A percentile compares a stretch with the other conserved stretches of the same genome.
Conservation (phyloP, 2,113 vertebrate genomes). For the Trachemys scripta region DNA sequence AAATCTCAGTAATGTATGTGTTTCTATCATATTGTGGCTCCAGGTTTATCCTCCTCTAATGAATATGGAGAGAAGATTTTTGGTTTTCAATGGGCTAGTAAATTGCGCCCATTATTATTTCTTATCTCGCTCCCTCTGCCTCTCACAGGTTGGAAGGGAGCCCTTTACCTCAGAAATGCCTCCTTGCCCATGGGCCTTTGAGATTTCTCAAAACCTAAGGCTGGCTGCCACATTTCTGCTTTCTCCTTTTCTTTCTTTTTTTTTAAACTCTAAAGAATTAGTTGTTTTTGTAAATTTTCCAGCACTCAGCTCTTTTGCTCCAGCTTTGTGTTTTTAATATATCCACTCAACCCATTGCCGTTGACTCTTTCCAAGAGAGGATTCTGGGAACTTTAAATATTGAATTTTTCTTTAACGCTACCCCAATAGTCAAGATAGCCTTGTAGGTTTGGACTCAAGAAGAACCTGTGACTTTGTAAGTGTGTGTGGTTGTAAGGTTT, state of each 20-base stretch:
- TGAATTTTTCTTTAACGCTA: slow-evolving; percentile 34
- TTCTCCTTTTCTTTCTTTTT: not conserved
- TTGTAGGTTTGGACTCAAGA: not conserved
- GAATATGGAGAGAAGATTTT: slow-evolving; percentile 56
- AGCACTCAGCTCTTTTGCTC: slow-evolving; percentile 30
- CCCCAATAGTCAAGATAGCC: not conserved
- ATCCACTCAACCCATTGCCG: slow-evolving; percentile 22
- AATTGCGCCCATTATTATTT: slow-evolving; percentile 59
- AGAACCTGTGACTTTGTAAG: not conserved
- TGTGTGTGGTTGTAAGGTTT: not conserved
- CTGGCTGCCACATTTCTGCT: slow-evolving; percentile 44
- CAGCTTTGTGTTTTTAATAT: slow-evolving; percentile 37
- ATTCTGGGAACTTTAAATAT: not conserved
- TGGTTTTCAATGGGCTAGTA: slow-evolving; percentile 19
- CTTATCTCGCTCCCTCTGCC: slow-evolving; percentile 62
- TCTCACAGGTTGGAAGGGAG: slow-evolving; percentile 50
- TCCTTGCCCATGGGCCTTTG: slow-evolving; percentile 33
- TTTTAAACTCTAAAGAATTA: slow-evolving; percentile 28
- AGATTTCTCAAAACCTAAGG: slow-evolving; percentile 27
- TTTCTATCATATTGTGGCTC: not conserved
- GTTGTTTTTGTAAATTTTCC: not conserved
- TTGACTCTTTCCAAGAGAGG: not conserved
- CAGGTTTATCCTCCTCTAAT: slow-evolving; percentile 14
- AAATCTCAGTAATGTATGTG: slow-evolving; percentile 9
- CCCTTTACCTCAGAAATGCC: slow-evolving; percentile 45